phyloP scores from a whole-genome alignment of 2,113 vertebrate species.

The Paraplagusia blochii region DNA sequence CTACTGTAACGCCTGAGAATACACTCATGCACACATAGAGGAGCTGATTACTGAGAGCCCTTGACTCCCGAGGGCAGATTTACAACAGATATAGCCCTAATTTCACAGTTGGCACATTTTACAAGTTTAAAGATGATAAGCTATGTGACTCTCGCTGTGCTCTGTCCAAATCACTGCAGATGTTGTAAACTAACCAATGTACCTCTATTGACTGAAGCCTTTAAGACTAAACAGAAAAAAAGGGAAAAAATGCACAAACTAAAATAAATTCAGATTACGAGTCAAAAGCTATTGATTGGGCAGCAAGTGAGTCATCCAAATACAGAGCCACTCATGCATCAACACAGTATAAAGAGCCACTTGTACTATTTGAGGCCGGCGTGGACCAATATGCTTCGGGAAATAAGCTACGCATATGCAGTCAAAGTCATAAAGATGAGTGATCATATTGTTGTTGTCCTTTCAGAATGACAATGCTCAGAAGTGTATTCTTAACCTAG shows the following conservation, averaged over 20 bases:
- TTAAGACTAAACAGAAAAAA: no score
- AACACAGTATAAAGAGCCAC: slow-evolving; percentile 63
- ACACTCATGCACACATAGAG: slow-evolving; percentile 22
- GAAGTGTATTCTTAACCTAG: slow-evolving; percentile 33
- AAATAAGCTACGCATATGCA: slow-evolving; percentile 63
- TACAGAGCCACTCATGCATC: slow-evolving; percentile 61
- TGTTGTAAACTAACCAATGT: no score
- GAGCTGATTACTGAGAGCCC: slow-evolving; percentile 44
- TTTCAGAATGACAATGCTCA: slow-evolving; percentile 42
- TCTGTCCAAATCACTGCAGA: no score
- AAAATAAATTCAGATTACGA: slow-evolving; percentile 36
- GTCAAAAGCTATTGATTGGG: slow-evolving; percentile 57
- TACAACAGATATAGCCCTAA: slow-evolving; percentile 6
- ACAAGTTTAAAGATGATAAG: no score
- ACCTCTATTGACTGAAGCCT: no score
- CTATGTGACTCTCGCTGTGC: no score
- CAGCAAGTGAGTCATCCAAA: slow-evolving; percentile 66
- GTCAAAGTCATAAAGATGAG: slow-evolving; percentile 53
- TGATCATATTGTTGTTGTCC: slow-evolving; percentile 31
- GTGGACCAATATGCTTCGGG: slow-evolving; percentile 65
- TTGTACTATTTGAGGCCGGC: slow-evolving; percentile 70
- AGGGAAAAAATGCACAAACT: no score
- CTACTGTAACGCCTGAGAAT: slow-evolving; percentile 27
- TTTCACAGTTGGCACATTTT: slow-evolving; percentile 11
- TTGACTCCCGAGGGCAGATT: slow-evolving; percentile 43